These are phyloP conservation scores for Bos indicus DNA, from an alignment of 2,113 vertebrate genomes.

Conservation along the genomic window DNA sequence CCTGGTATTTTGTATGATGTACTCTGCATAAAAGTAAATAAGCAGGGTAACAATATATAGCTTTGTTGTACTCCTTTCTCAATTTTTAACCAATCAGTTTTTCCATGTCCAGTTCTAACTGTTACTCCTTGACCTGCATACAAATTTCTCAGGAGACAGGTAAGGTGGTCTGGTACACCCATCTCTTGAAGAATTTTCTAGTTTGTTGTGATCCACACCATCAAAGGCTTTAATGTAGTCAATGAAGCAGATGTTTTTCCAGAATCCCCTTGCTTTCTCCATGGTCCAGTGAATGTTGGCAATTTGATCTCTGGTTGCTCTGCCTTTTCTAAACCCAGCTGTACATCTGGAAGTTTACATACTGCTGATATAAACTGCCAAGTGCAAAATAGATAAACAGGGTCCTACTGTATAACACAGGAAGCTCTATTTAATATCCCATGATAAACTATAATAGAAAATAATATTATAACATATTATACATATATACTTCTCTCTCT, in stretches of 20 bases:
- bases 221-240: background rate
- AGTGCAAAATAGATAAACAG: background rate
- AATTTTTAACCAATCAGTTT: background rate
- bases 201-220: background rate
- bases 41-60: background rate
- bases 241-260: background rate
- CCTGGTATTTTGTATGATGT: background rate
- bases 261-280: background rate
- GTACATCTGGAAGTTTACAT: background rate
- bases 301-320: background rate
- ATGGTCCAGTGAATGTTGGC: background rate
- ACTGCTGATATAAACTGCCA: background rate
- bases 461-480: background rate
- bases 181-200: background rate
- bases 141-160: background rate
- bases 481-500: too few relatives aligned
- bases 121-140: background rate
- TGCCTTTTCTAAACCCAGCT: background rate
- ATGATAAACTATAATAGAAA: background rate
- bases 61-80: background rate
- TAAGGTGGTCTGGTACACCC: background rate
- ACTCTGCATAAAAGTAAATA: background rate
- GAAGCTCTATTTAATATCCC: background rate
- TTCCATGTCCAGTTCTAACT: background rate
- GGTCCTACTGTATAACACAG: background rate